Evolutionary conservation across 2,797 vertebrate genomes (phyloP).

Genomic region (Orientallactaga sibirica): DNA sequence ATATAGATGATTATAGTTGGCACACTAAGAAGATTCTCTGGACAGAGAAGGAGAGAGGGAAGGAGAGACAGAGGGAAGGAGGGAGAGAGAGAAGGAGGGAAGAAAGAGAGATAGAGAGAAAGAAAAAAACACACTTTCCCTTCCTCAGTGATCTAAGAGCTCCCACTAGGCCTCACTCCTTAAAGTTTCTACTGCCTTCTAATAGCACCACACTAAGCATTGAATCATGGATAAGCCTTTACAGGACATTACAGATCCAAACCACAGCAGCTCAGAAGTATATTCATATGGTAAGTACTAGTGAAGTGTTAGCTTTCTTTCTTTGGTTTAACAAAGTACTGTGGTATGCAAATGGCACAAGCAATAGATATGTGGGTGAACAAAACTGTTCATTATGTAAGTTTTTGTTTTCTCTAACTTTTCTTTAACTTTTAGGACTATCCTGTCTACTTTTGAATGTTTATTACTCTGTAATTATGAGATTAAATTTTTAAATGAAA

Average conservation of each 20-base stretch:
- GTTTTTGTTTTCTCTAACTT: conserved; percentile 27
- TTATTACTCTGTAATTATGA: conserved; percentile 18
- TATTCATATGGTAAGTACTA: background rate
- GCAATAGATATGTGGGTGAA: background rate
- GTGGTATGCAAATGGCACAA: background rate
- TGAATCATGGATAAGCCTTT: background rate
- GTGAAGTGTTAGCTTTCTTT: background rate
- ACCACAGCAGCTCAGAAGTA: background rate
- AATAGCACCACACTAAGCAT: too few relatives aligned
- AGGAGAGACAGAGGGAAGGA: background rate
- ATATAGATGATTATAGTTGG: background rate
- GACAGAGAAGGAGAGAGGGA: background rate
- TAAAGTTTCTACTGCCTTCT: background rate
- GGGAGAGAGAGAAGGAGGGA: background rate
- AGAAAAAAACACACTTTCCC: background rate
- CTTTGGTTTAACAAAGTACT: background rate
- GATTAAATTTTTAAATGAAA: conserved; percentile 56
- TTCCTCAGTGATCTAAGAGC: background rate
- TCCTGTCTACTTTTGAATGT: conserved; percentile 34
- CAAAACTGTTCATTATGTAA: background rate
- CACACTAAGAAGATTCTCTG: background rate
- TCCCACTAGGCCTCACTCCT: background rate
- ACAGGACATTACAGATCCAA: background rate
- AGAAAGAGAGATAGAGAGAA: too few relatives aligned
- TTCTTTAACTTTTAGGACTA: conserved; percentile 4